Base-by-base conservation (phyloP, 37 sponge, comb jelly and placozoan genomes). In the Beroe forskalii region DNA sequence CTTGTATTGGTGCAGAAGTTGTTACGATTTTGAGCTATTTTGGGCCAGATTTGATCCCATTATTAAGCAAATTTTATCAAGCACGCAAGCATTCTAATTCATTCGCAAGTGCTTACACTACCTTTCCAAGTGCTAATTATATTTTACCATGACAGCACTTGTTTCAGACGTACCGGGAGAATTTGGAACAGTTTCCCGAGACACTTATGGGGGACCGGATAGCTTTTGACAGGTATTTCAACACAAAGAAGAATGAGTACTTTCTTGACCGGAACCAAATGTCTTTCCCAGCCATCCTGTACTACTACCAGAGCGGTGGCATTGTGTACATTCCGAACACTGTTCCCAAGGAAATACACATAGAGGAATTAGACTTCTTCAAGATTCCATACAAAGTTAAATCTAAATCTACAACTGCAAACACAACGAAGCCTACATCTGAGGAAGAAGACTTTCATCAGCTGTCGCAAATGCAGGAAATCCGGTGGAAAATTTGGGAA, bases 221-320 rank as follows among this genome's bases (percentile, higher is more conserved):
- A 32, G 33, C 32, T 33, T 69, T 69, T 33, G 72, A 27, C 32
- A 33, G 72, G 4, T 69, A 69, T 37, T 69, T 28, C 37, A 69
- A 69, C 72, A 31, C 37, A 2, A 69, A 69, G 72, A 69, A 69
- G 72, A 33, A 69, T 6, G 72, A 69, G 72, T 69, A 69, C 72
- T 69, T 69, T 17, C 19, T 69, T 14, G 72, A 69, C 72, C 72
- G 72, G 3, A 69, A 69, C 72, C 72, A 69, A 69, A 69, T 69
- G 72, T 69, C 72, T 19, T 69, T 69, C 38, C 72, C 72, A 6
- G 72, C 72, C 39, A 69, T 69, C 39, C 32, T 69, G 38, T 69
- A 69, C 38, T 69, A 69, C 38, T 69, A 69, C 32, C 72, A 69
- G 38, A 69, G 72, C 72, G 72, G 72, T 32, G 72, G 72, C 12